These are phyloP conservation scores for Leistus spinibarbis DNA, from an alignment of 2,888 invertebrate genomes.

Conservation along the genomic window DNA sequence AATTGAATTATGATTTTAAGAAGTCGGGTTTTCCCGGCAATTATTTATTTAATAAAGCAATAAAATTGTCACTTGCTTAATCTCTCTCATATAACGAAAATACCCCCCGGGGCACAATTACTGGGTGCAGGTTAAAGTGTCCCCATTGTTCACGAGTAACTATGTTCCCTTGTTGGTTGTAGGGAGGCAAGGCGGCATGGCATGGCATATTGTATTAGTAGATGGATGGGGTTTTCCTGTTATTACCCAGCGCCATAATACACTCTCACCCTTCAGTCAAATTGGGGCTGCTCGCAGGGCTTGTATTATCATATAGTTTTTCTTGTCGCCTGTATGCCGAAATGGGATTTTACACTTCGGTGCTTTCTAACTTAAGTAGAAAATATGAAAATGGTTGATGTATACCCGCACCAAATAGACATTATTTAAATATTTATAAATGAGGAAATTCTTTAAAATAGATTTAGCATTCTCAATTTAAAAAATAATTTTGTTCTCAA, in stretches of 20 bases:
- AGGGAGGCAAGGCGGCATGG: background rate
- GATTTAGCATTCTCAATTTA: too few relatives aligned
- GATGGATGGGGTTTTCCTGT: slow-evolving; percentile 6
- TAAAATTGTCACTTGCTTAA: background rate
- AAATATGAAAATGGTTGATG: background rate
- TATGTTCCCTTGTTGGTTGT: background rate
- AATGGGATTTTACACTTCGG: background rate
- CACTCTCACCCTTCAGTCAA: background rate
- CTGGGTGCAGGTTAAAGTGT: background rate
- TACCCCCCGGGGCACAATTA: background rate
- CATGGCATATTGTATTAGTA: slow-evolving; percentile 3
- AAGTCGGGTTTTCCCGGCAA: background rate
- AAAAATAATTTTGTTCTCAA: too few relatives aligned
- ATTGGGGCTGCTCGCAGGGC: background rate
- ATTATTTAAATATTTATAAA: background rate
- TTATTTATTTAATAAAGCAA: background rate
- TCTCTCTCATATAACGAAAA: background rate
- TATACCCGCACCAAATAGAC: background rate
- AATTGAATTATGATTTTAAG: background rate
- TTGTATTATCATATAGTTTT: slow-evolving; percentile 5
- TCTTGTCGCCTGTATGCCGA: background rate
- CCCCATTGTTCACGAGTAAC: background rate
- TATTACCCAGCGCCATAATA: slow-evolving; percentile 4
- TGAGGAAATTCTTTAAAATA: background rate
- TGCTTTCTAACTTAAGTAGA: background rate